Conservation (phyloP, 2,797 vertebrate species). For the Hippoglossus hippoglossus region DNA sequence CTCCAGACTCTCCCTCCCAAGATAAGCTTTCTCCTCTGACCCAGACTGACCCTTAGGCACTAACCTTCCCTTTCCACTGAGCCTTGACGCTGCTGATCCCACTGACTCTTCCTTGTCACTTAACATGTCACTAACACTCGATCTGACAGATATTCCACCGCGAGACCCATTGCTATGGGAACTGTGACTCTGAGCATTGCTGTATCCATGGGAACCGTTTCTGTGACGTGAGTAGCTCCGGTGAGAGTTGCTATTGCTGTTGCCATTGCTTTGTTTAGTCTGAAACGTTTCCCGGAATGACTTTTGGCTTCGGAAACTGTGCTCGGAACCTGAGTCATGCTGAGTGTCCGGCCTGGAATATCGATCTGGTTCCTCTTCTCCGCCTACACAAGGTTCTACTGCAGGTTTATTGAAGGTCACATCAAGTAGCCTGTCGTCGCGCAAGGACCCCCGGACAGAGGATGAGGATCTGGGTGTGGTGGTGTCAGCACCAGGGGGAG, state of each 20-base stretch:
- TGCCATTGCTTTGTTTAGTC: conserved; percentile 11
- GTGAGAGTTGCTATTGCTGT: conserved; percentile 44
- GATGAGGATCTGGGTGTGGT: conserved; percentile 26
- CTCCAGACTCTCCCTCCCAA: conserved; percentile 34
- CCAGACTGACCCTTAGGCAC: conserved; percentile 36
- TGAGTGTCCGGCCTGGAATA: conserved; percentile 44
- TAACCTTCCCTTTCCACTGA: conserved; percentile 18
- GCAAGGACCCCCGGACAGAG: conserved; percentile 14
- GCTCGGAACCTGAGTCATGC: conserved; percentile 58
- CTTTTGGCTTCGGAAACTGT: conserved; percentile 53
- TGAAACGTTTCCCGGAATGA: conserved; percentile 52
- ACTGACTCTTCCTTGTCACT: conserved; percentile 65
- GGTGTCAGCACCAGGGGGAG: conserved; percentile 18
- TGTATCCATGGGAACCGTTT: conserved; percentile 55
- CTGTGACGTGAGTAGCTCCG: conserved; percentile 18
- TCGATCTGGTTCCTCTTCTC: conserved; percentile 39
- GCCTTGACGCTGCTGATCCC: conserved; percentile 44
- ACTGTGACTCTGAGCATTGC: conserved; percentile 34
- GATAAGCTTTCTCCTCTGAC: conserved; percentile 32
- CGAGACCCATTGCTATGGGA: conserved; percentile 51
- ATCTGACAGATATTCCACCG: conserved; percentile 44
- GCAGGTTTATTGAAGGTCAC: conserved; percentile 26
- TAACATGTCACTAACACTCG: conserved; percentile 62
- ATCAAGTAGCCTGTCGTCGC: conserved; percentile 29
- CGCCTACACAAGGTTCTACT: conserved; percentile 15